Conservation (phyloP, 2,797 vertebrate species). For the Gallirallus australis region DNA sequence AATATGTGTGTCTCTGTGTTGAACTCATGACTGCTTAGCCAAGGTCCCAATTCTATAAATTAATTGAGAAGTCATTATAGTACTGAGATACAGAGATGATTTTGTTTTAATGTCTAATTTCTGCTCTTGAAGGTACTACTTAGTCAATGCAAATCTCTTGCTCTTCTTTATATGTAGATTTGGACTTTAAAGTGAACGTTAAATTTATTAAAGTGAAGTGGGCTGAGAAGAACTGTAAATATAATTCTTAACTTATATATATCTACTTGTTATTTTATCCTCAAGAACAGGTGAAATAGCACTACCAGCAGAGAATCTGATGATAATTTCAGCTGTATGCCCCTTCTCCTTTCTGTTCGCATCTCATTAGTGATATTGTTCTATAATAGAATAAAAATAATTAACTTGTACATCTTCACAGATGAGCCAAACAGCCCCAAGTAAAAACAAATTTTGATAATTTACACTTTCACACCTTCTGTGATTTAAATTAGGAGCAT, state of each 20-base stretch:
- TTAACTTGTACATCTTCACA: conserved; percentile 38
- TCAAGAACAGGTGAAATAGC: conserved; percentile 7
- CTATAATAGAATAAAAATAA: conserved; percentile 58
- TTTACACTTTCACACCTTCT: conserved; percentile 16
- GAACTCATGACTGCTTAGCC: background rate
- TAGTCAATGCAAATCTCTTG: background rate
- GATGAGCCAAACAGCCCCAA: background rate
- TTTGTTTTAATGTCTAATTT: background rate
- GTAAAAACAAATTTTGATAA: background rate
- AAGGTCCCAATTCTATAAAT: background rate
- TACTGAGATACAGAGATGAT: background rate
- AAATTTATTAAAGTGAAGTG: background rate
- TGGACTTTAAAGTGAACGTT: background rate
- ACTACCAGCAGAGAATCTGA: background rate
- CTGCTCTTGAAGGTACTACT: background rate
- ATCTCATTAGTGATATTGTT: conserved; percentile 24
- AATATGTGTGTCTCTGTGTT: background rate
- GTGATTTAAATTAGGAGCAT: conserved; percentile 10
- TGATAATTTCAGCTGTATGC: background rate
- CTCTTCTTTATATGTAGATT: background rate
- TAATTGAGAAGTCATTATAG: background rate
- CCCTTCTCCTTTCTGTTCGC: background rate
- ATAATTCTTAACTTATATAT: background rate
- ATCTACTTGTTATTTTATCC: background rate
- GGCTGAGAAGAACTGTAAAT: background rate